Percentiles rank a stretch among this genome's conserved stretches.
These are phyloP conservation scores for Takifugu rubripes DNA, from an alignment of 2,797 vertebrate species.

Conservation along the genomic window DNA sequence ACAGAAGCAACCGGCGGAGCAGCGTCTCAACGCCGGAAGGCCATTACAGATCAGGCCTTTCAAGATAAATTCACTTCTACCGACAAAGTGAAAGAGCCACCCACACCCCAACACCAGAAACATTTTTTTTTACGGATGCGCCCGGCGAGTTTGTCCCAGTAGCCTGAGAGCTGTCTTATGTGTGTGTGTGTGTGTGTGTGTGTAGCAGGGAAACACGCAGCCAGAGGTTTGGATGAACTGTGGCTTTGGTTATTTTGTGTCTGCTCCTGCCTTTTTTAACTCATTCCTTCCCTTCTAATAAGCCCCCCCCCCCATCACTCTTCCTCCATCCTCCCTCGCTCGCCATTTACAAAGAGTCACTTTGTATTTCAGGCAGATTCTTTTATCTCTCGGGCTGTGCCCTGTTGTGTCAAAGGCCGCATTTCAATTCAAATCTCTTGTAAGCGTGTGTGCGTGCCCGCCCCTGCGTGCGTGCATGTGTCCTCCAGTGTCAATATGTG, in stretches of 20 bases:
- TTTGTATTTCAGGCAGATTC: slow-evolving; percentile 45
- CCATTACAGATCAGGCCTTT: slow-evolving; percentile 53
- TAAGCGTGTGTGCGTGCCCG: not conserved
- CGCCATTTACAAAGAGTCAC: slow-evolving; percentile 36
- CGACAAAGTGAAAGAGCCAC: slow-evolving; percentile 20
- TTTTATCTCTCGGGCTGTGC: slow-evolving; percentile 33
- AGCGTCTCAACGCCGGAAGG: slow-evolving; percentile 38
- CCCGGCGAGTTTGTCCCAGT: no score
- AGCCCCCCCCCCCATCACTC: slow-evolving; percentile 2
- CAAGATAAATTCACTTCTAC: slow-evolving; percentile 41
- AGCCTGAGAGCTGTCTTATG: not conserved
- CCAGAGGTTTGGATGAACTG: slow-evolving; percentile 68
- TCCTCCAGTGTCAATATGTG: slow-evolving; percentile 7
- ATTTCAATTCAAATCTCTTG: slow-evolving; percentile 27
- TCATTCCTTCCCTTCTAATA: slow-evolving; percentile 9
- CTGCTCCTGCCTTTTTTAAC: slow-evolving; percentile 30
- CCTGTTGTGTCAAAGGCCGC: slow-evolving; percentile 30
- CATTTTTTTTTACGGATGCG: no score
- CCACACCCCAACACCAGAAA: slow-evolving; percentile 38
- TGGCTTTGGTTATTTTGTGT: slow-evolving; percentile 42
- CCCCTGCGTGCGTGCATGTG: not conserved
- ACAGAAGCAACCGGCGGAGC: slow-evolving; percentile 38
- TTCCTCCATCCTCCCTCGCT: slow-evolving; percentile 1
- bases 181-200: not conserved
- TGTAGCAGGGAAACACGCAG: not conserved